These are phyloP conservation scores for Temnothorax ravouxi DNA, from an alignment of 2,888 invertebrate genomes.

Conservation along the genomic window DNA sequence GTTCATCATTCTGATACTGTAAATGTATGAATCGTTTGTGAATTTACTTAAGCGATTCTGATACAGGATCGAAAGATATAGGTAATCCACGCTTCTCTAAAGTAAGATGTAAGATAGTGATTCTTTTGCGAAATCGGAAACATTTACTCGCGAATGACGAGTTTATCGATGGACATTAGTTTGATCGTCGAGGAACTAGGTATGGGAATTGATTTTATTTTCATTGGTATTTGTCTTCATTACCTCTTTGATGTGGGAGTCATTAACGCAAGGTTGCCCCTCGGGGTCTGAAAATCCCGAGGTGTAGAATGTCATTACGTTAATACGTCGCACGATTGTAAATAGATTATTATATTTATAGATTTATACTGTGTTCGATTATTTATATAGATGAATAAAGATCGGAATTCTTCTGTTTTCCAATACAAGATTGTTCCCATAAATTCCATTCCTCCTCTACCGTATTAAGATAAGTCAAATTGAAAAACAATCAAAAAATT, in stretches of 20 bases:
- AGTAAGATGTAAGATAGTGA: background rate
- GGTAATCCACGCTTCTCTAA: background rate
- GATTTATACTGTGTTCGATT: conserved; percentile 74
- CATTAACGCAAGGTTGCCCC: conserved; percentile 59
- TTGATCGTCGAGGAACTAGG: conserved; percentile 69
- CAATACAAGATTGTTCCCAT: background rate
- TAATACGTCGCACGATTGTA: conserved; percentile 68
- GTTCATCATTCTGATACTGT: background rate
- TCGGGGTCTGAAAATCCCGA: conserved; percentile 36
- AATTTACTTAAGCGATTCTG: background rate
- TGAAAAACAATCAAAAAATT: background rate
- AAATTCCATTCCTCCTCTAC: background rate
- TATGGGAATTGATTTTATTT: conserved; percentile 61
- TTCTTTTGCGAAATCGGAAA: background rate
- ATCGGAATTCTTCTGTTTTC: conserved; percentile 45
- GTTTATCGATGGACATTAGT: conserved; percentile 51
- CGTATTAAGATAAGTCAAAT: background rate
- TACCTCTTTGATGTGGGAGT: conserved; percentile 46
- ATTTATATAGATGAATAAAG: conserved; percentile 76
- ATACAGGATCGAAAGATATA: background rate
- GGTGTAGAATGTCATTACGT: conserved; percentile 64
- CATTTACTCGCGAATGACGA: background rate
- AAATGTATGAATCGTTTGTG: background rate
- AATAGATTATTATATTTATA: conserved; percentile 66
- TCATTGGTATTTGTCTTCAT: conserved; percentile 66